These are phyloP conservation scores for Anabacerthia variegaticeps DNA, from an alignment of 2,797 vertebrate species.

Conservation along the genomic window DNA sequence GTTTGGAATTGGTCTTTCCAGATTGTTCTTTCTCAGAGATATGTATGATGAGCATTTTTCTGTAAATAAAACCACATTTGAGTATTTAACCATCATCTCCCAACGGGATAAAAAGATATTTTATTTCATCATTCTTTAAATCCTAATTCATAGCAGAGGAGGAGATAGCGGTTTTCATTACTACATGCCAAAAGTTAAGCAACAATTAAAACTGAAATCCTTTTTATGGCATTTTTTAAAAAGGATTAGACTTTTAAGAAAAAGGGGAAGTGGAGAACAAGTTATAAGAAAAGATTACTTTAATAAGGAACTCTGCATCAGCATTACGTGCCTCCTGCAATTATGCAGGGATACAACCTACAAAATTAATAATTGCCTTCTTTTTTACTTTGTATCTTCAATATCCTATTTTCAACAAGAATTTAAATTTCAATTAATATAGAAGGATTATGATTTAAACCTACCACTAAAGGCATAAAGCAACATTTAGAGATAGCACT, in stretches of 20 bases:
- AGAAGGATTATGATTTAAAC: not conserved
- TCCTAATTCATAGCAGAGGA: not conserved
- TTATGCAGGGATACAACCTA: not conserved
- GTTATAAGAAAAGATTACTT: not conserved
- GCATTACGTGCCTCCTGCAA: not conserved
- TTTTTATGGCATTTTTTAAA: not conserved
- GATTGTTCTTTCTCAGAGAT: slow-evolving; percentile 38
- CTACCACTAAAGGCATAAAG: not conserved
- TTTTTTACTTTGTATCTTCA: not conserved
- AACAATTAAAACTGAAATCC: not conserved
- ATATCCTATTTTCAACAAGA: not conserved
- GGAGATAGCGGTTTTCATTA: not conserved
- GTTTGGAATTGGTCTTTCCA: slow-evolving; percentile 8
- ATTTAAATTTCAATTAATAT: not conserved
- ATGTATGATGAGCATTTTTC: slow-evolving; percentile 55
- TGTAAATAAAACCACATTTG: not conserved
- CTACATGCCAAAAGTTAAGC: not conserved
- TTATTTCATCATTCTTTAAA: not conserved
- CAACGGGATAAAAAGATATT: not conserved
- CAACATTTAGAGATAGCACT: not conserved
- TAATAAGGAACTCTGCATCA: not conserved
- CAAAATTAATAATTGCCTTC: not conserved
- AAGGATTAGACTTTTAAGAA: not conserved
- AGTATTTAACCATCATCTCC: not conserved
- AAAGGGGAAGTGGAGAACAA: not conserved